Evolutionary conservation across 2,797 vertebrate genomes (phyloP).

Genomic region (Momotus momota): DNA sequence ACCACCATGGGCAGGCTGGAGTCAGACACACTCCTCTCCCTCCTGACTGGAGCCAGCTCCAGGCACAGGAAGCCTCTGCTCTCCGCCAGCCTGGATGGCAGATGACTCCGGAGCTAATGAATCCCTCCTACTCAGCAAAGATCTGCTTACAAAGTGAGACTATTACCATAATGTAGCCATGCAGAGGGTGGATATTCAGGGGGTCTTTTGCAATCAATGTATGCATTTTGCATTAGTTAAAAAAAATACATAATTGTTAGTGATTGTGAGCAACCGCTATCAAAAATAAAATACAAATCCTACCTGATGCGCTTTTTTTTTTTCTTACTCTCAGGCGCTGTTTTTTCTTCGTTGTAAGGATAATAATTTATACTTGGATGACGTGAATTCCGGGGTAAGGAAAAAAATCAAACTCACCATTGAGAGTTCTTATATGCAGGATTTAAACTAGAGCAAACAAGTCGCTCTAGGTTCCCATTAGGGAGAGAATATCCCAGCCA

Average conservation of each 20-base stretch:
- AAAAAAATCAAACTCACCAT: not conserved
- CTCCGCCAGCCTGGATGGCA: slow-evolving; percentile 31
- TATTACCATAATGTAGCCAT: slow-evolving; percentile 18
- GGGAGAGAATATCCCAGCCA: not conserved
- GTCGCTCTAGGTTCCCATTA: not conserved
- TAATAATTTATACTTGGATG: not conserved
- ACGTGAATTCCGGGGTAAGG: not conserved
- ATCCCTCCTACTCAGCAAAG: slow-evolving; percentile 17
- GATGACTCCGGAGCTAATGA: slow-evolving; percentile 51
- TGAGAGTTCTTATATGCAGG: not conserved
- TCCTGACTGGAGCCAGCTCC: slow-evolving; percentile 26
- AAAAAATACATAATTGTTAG: not conserved
- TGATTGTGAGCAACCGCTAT: not conserved
- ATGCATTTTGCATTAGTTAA: not conserved
- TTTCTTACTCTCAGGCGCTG: not conserved
- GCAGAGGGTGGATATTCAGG: not conserved
- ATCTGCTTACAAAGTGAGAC: slow-evolving; percentile 37
- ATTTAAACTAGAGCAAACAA: slow-evolving; percentile 11
- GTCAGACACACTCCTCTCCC: slow-evolving; percentile 2
- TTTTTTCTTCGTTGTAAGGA: not conserved
- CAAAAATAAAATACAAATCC: slow-evolving; percentile 11
- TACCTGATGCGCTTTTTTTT: not conserved
- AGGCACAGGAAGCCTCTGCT: not conserved
- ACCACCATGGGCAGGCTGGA: not conserved
- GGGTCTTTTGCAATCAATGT: not conserved